phyloP scores from a whole-genome alignment of 2,113 vertebrate genomes.

The Puntigrus tetrazona region DNA sequence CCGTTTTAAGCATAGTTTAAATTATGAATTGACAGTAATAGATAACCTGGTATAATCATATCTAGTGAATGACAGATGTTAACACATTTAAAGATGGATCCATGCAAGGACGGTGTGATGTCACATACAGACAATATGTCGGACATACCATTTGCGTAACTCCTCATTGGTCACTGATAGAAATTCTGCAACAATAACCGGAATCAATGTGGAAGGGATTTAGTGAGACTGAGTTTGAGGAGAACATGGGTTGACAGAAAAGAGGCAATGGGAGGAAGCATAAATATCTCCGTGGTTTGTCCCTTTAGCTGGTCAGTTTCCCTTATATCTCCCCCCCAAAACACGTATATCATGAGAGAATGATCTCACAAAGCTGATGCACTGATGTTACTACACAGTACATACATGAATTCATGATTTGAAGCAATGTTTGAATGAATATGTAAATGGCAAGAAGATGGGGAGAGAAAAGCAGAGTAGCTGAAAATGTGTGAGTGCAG shows the following conservation, averaged over 20 bases:
- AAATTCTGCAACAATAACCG: constrained; percentile 99
- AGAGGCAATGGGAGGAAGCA: constrained; percentile 57
- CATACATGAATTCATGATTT: background rate
- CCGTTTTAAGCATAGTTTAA: background rate
- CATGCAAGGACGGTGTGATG: constrained; percentile 52
- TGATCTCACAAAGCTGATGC: constrained; percentile 53
- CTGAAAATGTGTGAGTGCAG: background rate
- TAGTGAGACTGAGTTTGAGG: constrained; percentile 52
- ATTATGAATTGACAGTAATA: background rate
- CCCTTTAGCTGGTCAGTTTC: background rate
- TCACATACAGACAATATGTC: constrained; percentile 58
- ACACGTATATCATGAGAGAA: constrained; percentile 40
- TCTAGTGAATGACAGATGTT: background rate
- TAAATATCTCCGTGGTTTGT: constrained; percentile 28
- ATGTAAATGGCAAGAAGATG: background rate
- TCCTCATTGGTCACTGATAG: constrained; percentile 99
- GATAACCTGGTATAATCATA: background rate
- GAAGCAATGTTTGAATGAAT: background rate
- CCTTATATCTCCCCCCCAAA: background rate
- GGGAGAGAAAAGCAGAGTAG: background rate
- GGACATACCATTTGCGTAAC: constrained; percentile 91
- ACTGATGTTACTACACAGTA: background rate
- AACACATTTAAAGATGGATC: constrained; percentile 16
- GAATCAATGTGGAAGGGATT: constrained; percentile 79
- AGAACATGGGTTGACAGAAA: constrained; percentile 43